Evolutionary conservation across 2,888 invertebrate genomes (phyloP).

Genomic region (Nycteola revayana): DNA sequence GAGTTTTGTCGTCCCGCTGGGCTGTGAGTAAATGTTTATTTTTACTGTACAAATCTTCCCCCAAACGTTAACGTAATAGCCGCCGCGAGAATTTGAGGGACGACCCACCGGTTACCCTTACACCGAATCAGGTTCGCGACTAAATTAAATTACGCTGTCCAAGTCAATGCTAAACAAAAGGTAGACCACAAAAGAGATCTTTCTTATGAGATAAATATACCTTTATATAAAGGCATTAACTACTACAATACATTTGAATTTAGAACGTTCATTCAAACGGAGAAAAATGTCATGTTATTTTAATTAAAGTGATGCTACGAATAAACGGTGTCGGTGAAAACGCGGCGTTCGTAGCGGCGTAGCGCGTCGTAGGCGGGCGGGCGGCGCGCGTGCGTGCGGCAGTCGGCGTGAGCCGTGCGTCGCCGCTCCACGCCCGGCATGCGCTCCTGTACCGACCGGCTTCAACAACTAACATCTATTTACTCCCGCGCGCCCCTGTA

Average conservation of each 20-base stretch:
- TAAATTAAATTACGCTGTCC: too few relatives aligned
- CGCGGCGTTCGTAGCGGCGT: conserved; percentile 39
- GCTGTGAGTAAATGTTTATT: conserved; percentile 64
- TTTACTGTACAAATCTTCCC: conserved; percentile 70
- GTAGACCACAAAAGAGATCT: too few relatives aligned
- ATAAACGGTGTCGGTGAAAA: conserved; percentile 8
- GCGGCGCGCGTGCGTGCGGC: conserved; percentile 69
- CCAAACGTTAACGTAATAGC: conserved; percentile 67
- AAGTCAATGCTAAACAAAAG: too few relatives aligned
- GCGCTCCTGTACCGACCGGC: conserved; percentile 47
- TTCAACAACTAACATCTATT: conserved; percentile 43
- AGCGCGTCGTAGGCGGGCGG: conserved; percentile 34
- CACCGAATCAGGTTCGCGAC: conserved; percentile 33
- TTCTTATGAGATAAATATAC: too few relatives aligned
- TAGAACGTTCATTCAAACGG: neutral
- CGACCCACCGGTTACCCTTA: conserved; percentile 34
- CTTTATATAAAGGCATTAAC: too few relatives aligned
- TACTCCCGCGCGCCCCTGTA: conserved; percentile 76
- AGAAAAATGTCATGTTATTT: too few relatives aligned
- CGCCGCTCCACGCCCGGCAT: conserved; percentile 66
- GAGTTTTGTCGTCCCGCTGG: conserved; percentile 52
- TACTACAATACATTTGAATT: too few relatives aligned
- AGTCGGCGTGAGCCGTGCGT: conserved; percentile 70
- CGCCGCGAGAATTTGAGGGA: conserved; percentile 59
- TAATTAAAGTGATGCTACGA: neutral